Base-by-base conservation (phyloP, 2,888 invertebrate genomes). In the Theodoxus fluviatilis region DNA sequence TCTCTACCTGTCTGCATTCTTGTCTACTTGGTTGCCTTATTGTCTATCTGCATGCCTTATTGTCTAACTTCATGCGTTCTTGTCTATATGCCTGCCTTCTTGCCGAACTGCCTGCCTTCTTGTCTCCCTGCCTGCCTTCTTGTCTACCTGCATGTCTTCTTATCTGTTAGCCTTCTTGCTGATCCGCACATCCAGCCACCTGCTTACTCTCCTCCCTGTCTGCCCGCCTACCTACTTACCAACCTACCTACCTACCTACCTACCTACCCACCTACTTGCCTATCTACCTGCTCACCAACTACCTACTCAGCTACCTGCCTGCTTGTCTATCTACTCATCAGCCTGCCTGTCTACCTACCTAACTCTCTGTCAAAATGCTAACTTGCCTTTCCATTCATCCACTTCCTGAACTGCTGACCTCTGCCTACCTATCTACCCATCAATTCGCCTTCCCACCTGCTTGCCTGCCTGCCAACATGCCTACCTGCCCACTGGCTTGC, bases 121-220 rank as follows among this genome's bases (percentile, higher is more conserved):
- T 59, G 15, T 59, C 59, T 59, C 25, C 31, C 59, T 59, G 3
- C 31, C 59, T 59, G 15, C 31, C 59, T 59, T 18, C 31, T 31
- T 59, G 15, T 59, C 59, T 59, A n/a, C 31, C 59, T 59, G 15
- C 31, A 25, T 59, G 15, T 59, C 59, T 59, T 18, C 31, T 12
- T 59, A n/a, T 59, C 59, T 59, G 15, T 59, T 31, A 28, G 15
- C 31, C 59, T 59, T 18, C 31, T 31, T 59, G 25, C 31, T 12
- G 22, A 3, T 59, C 25, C 31, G 3, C 31, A 4, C 12, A 4
- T 22, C 59, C 12, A 15, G 3, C 59, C 31, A n/a, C n/a, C n/a
- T n/a, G n/a, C n/a, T 4, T 22, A 3, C 22, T 2, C 4, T 28
- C 18, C 59, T 59, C 7, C 55, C 59, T 59, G 15, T 59, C 59